Evolutionary conservation across 64 coral and sea anemone genomes (phyloP).

Genomic region (Catalaphyllia jardinei): DNA sequence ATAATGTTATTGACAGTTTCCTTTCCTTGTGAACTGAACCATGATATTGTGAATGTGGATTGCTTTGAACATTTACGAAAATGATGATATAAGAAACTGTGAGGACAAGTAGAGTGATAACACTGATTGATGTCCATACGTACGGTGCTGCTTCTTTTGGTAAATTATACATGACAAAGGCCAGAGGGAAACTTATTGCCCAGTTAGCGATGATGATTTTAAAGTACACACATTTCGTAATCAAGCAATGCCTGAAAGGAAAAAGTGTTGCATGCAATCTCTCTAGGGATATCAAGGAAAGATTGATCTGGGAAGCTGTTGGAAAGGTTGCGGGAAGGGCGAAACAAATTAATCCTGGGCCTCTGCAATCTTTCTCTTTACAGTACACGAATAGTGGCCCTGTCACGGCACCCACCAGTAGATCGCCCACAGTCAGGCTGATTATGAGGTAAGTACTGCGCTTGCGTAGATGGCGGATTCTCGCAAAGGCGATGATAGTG

Average conservation of each 20-base stretch:
- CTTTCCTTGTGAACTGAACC: not conserved
- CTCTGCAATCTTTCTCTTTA: not conserved
- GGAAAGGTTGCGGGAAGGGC: not conserved
- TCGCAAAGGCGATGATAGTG: not conserved
- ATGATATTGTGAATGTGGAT: not conserved
- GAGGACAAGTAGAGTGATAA: not conserved
- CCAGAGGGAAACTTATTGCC: not conserved
- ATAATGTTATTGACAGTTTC: conserved; percentile 12
- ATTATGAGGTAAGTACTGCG: conserved; percentile 10
- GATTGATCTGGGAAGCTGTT: not conserved
- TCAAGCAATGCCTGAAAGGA: not conserved
- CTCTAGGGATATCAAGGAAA: not conserved
- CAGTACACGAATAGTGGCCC: too few relatives aligned
- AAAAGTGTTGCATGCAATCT: not conserved
- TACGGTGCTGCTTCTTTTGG: not conserved
- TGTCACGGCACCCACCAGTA: not conserved
- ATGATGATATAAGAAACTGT: not conserved
- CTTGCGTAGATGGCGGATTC: conserved; percentile 1
- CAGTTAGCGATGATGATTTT: not conserved
- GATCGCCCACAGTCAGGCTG: not conserved
- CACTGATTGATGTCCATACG: not conserved
- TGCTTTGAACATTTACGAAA: not conserved
- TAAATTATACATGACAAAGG: not conserved
- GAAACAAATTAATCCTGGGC: not conserved
- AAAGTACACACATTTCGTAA: not conserved